These are phyloP conservation scores for Teleogryllus occipitalis DNA, from an alignment of 1,140 invertebrate species.

Conservation along the genomic window DNA sequence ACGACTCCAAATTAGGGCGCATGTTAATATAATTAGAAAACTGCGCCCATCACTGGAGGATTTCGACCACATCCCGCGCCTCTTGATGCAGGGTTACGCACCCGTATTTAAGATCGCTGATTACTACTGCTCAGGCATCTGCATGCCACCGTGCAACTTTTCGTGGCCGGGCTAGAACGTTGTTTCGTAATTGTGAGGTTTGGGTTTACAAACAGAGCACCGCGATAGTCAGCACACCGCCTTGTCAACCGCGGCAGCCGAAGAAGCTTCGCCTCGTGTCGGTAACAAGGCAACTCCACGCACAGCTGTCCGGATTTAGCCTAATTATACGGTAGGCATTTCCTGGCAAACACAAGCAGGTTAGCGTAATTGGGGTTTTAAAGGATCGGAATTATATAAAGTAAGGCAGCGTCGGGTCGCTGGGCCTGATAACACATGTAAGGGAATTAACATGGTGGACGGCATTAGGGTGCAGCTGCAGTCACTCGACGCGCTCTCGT, in stretches of 20 bases:
- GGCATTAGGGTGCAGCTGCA: not conserved
- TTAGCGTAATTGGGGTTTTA: not conserved
- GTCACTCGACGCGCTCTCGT: not conserved
- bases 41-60: not conserved
- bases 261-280: not conserved
- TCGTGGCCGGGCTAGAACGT: not conserved
- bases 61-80: not conserved
- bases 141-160: not conserved
- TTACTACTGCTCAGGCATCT: not conserved
- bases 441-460: not conserved
- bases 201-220: not conserved
- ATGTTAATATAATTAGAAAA: constrained; percentile 6
- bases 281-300: not conserved
- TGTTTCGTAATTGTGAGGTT: not conserved
- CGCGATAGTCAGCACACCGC: not conserved
- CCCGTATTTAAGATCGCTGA: constrained; percentile 1
- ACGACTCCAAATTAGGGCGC: not conserved
- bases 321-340: not conserved
- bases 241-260: not conserved
- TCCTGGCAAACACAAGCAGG: not conserved
- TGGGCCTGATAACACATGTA: not conserved
- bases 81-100: not conserved
- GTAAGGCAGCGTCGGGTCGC: not conserved
- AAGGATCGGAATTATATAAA: not conserved
- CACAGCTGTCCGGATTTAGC: not conserved